These are phyloP conservation scores for Tetramorium parvispinum DNA, from an alignment of 1,140 invertebrate species.

Conservation along the genomic window DNA sequence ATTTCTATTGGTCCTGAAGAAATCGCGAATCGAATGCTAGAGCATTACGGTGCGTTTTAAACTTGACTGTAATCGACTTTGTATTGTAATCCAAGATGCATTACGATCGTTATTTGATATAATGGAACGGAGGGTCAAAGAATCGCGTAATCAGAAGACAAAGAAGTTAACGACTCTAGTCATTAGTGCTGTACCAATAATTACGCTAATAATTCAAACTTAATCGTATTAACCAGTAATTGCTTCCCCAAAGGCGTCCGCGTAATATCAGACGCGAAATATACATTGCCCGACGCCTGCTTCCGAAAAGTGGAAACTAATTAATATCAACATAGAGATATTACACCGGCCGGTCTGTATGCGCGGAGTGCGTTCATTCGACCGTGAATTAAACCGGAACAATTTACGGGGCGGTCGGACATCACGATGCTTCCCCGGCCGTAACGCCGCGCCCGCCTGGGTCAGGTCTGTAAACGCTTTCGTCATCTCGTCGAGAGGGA, in stretches of 20 bases:
- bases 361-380: conserved; percentile 18
- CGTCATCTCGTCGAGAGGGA: conserved; percentile 45
- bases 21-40: background rate
- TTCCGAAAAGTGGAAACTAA: conserved; percentile 60
- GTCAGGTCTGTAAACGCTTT: conserved; percentile 30
- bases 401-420: conserved; percentile 37
- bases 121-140: background rate
- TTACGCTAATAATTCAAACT: conserved; percentile 46
- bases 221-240: conserved; percentile 57
- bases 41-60: background rate
- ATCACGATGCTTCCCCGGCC: background rate
- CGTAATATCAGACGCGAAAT: conserved; percentile 33
- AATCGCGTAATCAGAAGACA: conserved; percentile 15
- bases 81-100: background rate
- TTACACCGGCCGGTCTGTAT: conserved; percentile 22
- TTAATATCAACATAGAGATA: conserved; percentile 57
- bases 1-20: background rate
- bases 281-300: conserved; percentile 39
- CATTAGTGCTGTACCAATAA: conserved; percentile 42
- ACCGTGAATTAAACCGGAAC: conserved; percentile 44
- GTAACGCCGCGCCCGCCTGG: background rate
- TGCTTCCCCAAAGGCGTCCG: conserved; percentile 44
- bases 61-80: background rate
- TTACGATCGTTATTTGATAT: background rate
- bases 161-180: conserved; percentile 30